Conservation (phyloP, 2,113 vertebrate genomes). For the Mus pahari region DNA sequence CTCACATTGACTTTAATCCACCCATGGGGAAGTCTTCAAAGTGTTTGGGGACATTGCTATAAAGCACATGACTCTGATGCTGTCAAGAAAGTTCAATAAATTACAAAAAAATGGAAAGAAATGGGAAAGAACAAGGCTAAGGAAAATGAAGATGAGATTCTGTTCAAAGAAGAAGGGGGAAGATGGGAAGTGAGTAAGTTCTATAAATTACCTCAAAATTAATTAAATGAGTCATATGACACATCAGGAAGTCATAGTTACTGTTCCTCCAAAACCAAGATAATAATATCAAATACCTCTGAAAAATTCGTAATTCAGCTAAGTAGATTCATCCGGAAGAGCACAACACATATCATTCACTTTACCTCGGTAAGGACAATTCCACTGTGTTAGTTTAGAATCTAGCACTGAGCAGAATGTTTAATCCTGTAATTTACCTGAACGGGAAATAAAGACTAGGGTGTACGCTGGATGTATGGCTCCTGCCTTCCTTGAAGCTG, state of each 20-base stretch:
- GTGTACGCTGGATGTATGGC: background rate
- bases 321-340: background rate
- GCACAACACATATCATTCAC: background rate
- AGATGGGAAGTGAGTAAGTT: background rate
- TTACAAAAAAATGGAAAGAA: background rate
- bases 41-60: background rate
- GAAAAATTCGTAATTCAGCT: background rate
- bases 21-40: background rate
- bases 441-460: background rate
- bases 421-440: background rate
- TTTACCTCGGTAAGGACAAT: background rate
- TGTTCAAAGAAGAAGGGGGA: background rate
- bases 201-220: background rate
- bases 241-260: too few species aligned
- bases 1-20: background rate
- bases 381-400: background rate
- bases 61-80: background rate
- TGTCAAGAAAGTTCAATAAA: constrained; percentile 38
- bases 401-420: background rate
- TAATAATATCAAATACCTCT: background rate
- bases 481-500: background rate
- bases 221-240: background rate
- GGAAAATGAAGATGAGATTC: background rate
- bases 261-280: too few species aligned
- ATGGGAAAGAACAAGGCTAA: background rate